Evolutionary conservation across 37 sponge, comb jelly and placozoan species (phyloP).

Genomic region (Chondrosia reniformis): DNA sequence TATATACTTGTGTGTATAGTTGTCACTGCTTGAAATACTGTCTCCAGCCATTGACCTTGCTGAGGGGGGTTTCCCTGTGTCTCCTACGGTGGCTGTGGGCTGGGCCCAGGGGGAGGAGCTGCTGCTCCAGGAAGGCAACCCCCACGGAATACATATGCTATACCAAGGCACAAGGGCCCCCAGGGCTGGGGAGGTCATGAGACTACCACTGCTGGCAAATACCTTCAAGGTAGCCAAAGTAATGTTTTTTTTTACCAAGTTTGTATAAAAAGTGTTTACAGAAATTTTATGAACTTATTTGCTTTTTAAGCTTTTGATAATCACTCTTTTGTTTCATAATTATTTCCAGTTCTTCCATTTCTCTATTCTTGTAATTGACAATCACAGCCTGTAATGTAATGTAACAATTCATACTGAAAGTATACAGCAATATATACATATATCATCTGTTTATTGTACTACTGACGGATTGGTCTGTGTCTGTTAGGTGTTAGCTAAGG

Average conservation of each 20-base stretch:
- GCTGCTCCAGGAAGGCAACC: conserved; percentile 34
- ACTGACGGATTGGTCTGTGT: too few species aligned
- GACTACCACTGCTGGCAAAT: conserved; percentile 63
- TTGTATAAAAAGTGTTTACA: too few species aligned
- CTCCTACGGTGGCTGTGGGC: conserved; percentile 41
- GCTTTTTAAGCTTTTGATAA: background rate
- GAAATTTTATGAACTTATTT: too few species aligned
- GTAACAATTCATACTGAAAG: too few species aligned
- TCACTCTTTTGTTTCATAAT: background rate
- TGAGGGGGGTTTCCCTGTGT: conserved; percentile 72
- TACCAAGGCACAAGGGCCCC: conserved; percentile 51
- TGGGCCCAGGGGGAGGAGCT: conserved; percentile 44
- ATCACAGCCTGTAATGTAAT: too few species aligned
- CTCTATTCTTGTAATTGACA: too few species aligned
- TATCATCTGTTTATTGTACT: too few species aligned
- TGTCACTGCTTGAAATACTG: conserved; percentile 50
- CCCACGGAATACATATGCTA: conserved; percentile 57
- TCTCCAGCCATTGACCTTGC: conserved; percentile 76
- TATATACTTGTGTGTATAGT: conserved; percentile 19
- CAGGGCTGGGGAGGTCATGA: conserved; percentile 71
- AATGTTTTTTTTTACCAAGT: too few species aligned
- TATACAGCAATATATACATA: too few species aligned
- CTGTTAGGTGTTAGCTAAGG: conserved; percentile 45
- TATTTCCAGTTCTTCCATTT: too few species aligned
- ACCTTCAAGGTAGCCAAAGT: conserved; percentile 77